A percentile compares a stretch with the other conserved stretches of the same genome.
phyloP scores from a whole-genome alignment of 2,113 vertebrate genomes.

The Microtus oregoni region DNA sequence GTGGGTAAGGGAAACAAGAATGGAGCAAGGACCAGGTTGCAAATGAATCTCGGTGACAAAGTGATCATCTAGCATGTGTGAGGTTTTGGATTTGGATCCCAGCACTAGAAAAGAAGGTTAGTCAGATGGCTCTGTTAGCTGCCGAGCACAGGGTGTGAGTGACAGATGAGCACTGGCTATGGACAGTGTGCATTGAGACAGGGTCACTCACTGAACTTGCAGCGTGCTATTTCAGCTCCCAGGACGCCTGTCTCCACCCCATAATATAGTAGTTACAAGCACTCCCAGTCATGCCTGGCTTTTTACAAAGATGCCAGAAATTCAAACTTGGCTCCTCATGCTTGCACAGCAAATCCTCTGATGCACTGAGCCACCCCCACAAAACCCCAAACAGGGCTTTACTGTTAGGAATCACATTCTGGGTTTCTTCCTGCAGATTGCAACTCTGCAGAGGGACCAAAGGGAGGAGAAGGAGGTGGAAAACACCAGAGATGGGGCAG shows the following conservation, averaged over 20 bases:
- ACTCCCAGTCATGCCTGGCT: not conserved
- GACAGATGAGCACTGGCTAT: not conserved
- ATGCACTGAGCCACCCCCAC: not conserved
- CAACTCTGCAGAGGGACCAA: not conserved
- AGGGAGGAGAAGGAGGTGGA: not conserved
- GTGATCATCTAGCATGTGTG: rapidly evolving
- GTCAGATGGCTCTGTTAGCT: not conserved
- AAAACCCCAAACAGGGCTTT: not conserved
- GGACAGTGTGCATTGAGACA: not conserved
- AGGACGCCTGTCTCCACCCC: not conserved
- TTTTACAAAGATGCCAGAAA: not conserved
- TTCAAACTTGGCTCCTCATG: not conserved
- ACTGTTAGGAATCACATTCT: not conserved
- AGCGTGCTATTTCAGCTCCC: not conserved
- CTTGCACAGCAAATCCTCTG: not conserved
- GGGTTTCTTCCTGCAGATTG: constrained; percentile 62
- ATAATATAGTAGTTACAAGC: not conserved
- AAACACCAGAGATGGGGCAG: not conserved
- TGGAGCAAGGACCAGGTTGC: not conserved
- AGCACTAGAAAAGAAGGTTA: not conserved
- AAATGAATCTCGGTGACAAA: not conserved
- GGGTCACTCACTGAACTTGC: not conserved
- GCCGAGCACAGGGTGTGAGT: not conserved
- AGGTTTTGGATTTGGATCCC: not conserved
- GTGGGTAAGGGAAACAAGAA: not conserved